Evolutionary conservation across 2,888 invertebrate genomes (phyloP), one percentile per base, ranked within the genome.

Genomic region (Monochamus alternatus): DNA sequence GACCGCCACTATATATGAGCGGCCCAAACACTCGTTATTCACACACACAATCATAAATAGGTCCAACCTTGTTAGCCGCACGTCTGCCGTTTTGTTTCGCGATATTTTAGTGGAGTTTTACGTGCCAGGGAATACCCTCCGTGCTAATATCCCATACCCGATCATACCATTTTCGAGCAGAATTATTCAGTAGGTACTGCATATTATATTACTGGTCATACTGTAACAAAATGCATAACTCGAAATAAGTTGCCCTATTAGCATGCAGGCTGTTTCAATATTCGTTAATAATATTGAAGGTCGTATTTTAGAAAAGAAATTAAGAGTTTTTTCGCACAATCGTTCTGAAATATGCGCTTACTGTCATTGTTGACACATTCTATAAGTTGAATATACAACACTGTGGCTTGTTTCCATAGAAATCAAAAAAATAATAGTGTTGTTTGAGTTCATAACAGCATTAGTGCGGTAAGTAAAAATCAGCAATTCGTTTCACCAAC

Each of bases 31-130:
- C 51, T 75, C 78, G 74, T 82, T 81, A 81, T 81, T 82, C 81
- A 74, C 75, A 77, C 78, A 75, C 70, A 80, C 75, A 76, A 72
- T 77, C 79, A 78, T 81, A 81, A 80, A 80, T 78, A 80, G 75
- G 72, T 55, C 51, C 70, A 67, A 12, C 68, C 74, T 78, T 67
- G 78, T 52, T 68, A 43, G 65, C 63, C 47, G 68, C 76, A 76
- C 76, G 76, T 75, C 66, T 59, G 72, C 64, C 9, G 67, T 70
- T 73, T 73, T 73, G 59, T 67, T 66, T 68, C n/a, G 55, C n/a
- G 3, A 30, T 58, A 58, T 38, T 74, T 74, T 74, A 74, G 63
- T 58, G 60, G 59, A 12, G 55, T 67, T 67, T 67, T 73, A 66
- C 73, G 73, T 73, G 73, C 32, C 52, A 55, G 43, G 63, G 51